Percentiles rank a stretch among this genome's conserved stretches.
Evolutionary conservation across 2,888 invertebrate species (phyloP).

Genomic region (Dryobotodes eremita): DNA sequence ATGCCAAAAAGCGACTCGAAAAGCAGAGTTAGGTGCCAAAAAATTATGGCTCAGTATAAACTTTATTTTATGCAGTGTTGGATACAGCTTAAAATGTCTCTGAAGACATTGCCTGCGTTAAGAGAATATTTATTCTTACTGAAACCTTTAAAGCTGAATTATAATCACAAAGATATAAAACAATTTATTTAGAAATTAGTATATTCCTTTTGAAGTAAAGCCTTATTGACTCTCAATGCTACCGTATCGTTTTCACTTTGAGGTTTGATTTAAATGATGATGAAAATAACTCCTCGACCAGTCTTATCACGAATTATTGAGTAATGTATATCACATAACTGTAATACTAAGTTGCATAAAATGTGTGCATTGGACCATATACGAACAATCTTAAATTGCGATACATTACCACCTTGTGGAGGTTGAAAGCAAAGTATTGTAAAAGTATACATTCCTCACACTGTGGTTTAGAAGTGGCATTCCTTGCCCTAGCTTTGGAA

Average conservation of each 20-base stretch:
- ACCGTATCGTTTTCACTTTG: background rate
- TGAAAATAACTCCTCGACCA: slow-evolving; percentile 60
- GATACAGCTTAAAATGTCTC: too few species aligned
- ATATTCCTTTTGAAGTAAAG: background rate
- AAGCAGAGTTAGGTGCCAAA: background rate
- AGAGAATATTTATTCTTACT: background rate
- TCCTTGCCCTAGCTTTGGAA: slow-evolving; percentile 36
- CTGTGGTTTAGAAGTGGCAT: slow-evolving; percentile 35
- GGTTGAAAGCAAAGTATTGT: slow-evolving; percentile 66
- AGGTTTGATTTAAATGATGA: slow-evolving; percentile 37
- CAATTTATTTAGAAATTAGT: background rate
- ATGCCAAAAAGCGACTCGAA: slow-evolving; percentile 32
- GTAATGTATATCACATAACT: slow-evolving; percentile 73
- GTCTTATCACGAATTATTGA: slow-evolving; percentile 75
- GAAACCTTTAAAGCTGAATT: background rate
- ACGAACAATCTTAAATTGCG: slow-evolving; percentile 68
- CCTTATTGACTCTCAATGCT: background rate
- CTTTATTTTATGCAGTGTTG: background rate
- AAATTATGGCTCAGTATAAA: background rate
- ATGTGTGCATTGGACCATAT: slow-evolving; percentile 71
- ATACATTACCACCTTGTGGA: slow-evolving; percentile 67
- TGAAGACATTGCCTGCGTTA: background rate
- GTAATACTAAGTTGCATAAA: slow-evolving; percentile 69
- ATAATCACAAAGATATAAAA: background rate
- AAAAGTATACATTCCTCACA: slow-evolving; percentile 65